Evolutionary conservation across 2,797 vertebrate genomes (phyloP).

Genomic region (Xiphorhynchus erythropygius): DNA sequence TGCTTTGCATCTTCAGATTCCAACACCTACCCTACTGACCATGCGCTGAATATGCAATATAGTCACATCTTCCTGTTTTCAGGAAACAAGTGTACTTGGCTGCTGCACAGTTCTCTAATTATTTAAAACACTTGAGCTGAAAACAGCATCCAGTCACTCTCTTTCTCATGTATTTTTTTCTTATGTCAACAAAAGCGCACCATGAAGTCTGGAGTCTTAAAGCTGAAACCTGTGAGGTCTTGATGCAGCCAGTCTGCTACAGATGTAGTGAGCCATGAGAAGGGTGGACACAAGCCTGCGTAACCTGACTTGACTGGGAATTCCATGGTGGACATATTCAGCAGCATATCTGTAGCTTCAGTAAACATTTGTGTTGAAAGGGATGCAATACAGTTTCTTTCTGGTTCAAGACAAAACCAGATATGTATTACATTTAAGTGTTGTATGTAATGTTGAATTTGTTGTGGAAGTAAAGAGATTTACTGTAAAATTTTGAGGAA

Average conservation of each 20-base stretch:
- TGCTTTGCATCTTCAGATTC: neutral
- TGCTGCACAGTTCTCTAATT: neutral
- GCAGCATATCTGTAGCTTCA: neutral
- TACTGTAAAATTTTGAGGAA: neutral
- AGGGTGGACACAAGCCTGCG: neutral
- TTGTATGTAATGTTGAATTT: neutral
- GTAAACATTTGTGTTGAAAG: neutral
- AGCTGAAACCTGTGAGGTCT: neutral
- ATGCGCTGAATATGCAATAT: neutral
- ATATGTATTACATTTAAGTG: neutral
- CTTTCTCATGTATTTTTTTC: neutral
- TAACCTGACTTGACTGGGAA: neutral
- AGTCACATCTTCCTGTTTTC: neutral
- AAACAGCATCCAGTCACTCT: neutral
- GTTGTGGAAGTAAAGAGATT: neutral
- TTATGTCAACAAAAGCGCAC: neutral
- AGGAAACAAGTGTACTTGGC: neutral
- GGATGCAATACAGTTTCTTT: neutral
- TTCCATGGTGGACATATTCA: neutral
- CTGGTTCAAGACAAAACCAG: neutral
- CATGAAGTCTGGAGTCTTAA: neutral
- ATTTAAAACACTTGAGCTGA: neutral
- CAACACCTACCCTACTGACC: neutral
- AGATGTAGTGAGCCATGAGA: too few species aligned
- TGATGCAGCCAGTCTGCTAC: neutral